Percentiles rank a stretch among this genome's conserved stretches.
Conservation (phyloP, 2,888 invertebrate species). For the Invenusta paracnida region DNA sequence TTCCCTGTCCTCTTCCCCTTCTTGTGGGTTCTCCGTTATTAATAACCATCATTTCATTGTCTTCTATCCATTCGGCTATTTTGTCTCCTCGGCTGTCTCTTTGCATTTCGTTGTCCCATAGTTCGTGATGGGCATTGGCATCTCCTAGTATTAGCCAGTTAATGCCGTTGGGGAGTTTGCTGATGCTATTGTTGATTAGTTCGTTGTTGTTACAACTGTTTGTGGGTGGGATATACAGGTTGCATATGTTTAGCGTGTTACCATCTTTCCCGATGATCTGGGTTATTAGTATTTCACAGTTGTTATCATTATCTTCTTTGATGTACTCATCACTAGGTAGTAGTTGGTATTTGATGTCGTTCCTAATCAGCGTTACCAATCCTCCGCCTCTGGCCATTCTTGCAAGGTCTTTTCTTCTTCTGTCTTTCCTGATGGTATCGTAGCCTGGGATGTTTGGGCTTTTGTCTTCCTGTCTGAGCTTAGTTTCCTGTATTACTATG, state of each 20-base stretch:
- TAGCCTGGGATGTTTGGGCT: background rate
- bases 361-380: background rate
- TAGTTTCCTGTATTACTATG: background rate
- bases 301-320: constrained; percentile 5
- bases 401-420: constrained; percentile 14
- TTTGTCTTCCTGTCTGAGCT: constrained; percentile 17
- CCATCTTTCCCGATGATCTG: constrained; percentile 3
- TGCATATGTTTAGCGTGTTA: background rate
- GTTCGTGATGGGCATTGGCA: background rate
- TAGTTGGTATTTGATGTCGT: background rate
- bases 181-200: no score
- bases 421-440: background rate
- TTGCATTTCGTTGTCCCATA: constrained; percentile 5
- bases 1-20: background rate
- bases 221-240: background rate
- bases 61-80: constrained; percentile 7
- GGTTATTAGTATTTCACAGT: background rate
- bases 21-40: background rate
- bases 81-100: background rate
- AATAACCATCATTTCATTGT: background rate
- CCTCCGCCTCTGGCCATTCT: constrained; percentile 1
- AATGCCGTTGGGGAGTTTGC: background rate
- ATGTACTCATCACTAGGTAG: background rate
- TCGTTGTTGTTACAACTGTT: no score
- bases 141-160: constrained; percentile 1